A percentile compares a stretch with the other conserved stretches of the same genome.
Evolutionary conservation across 23 tunicate species (phyloP).

Genomic region (Halocynthia roretzi): DNA sequence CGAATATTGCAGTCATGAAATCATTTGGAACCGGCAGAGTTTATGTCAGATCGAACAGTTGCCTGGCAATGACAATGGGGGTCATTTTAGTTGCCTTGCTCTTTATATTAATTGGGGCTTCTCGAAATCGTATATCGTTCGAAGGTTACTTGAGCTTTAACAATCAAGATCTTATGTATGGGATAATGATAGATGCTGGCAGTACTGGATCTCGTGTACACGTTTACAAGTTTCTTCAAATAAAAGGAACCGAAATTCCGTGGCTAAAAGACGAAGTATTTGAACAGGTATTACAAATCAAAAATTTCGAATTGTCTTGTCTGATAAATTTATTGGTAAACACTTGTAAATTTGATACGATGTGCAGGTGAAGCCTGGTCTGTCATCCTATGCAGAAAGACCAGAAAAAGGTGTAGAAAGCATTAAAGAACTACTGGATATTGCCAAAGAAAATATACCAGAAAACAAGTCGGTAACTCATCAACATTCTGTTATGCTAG

Average conservation of each 20-base stretch:
- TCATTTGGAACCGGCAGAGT: constrained; percentile 21
- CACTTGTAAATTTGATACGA: not conserved
- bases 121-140: not conserved
- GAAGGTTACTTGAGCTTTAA: not conserved
- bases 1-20: constrained; percentile 1
- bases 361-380: constrained; percentile 59
- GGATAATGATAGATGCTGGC: constrained; percentile 83
- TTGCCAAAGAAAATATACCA: constrained; percentile 50
- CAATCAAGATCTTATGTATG: constrained; percentile 23
- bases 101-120: not conserved
- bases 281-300: constrained; percentile 31
- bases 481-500: not conserved
- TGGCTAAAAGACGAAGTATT: constrained; percentile 46
- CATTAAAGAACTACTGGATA: constrained; percentile 38
- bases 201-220: constrained; percentile 77
- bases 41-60: constrained; percentile 18
- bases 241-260: constrained; percentile 17
- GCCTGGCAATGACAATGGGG: constrained; percentile 18
- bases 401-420: constrained; percentile 40
- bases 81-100: constrained; percentile 14
- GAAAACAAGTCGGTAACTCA: constrained; percentile 23
- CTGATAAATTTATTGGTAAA: not conserved
- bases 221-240: constrained; percentile 40
- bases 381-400: constrained; percentile 51
- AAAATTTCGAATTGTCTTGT: not conserved